phyloP scores from a whole-genome alignment of 2,797 vertebrate species.

The Oreochromis grahami region DNA sequence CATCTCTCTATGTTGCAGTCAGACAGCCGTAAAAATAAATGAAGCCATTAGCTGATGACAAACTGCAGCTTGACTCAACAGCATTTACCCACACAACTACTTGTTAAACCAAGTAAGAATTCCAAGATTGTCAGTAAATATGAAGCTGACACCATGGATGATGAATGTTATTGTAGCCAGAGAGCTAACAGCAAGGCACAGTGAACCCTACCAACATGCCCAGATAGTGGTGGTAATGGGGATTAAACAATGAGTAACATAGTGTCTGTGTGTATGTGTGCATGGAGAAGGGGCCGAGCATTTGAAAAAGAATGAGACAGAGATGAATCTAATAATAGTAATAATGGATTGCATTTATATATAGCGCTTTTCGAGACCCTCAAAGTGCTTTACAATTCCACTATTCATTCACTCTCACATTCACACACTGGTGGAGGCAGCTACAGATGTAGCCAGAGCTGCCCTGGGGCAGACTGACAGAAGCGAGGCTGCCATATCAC shows the following conservation, averaged over 20 bases:
- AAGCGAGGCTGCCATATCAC: too few species aligned
- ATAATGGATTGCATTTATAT: too few species aligned
- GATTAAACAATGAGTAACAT: background rate
- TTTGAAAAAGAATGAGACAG: background rate
- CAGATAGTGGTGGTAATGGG: slow-evolving; percentile 13
- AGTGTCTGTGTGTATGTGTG: background rate
- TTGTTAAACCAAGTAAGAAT: background rate
- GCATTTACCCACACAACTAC: background rate
- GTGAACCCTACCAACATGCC: slow-evolving; percentile 3
- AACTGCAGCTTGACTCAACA: background rate
- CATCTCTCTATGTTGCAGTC: background rate
- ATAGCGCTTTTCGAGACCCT: too few species aligned
- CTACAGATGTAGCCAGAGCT: too few species aligned
- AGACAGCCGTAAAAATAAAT: background rate
- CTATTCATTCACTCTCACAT: too few species aligned
- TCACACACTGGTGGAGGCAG: too few species aligned
- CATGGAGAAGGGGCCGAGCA: background rate
- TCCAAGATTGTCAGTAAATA: slow-evolving; percentile 8
- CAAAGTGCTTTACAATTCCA: too few species aligned
- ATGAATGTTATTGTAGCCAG: background rate
- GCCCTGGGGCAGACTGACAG: too few species aligned
- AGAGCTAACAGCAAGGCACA: background rate
- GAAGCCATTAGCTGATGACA: background rate
- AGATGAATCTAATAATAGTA: background rate
- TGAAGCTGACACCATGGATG: background rate